These are phyloP conservation scores for Cliona cf. orientalis DNA, from an alignment of 37 sponge, comb jelly and placozoan species.

Conservation along the genomic window DNA sequence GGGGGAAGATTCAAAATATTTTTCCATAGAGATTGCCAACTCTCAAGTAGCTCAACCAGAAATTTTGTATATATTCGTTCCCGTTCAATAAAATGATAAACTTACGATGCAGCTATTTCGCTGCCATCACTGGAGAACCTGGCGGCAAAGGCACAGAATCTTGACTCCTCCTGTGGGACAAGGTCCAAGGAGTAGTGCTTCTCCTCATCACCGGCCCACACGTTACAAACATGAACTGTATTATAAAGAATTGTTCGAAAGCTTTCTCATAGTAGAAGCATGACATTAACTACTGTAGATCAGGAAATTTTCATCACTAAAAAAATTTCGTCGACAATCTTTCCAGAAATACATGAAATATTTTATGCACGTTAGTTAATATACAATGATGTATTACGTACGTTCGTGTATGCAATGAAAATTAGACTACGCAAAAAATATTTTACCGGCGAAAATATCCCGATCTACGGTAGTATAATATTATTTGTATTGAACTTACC, in stretches of 20 bases:
- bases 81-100: background rate
- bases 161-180: slow-evolving; percentile 28
- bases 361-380: background rate
- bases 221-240: slow-evolving; percentile 75
- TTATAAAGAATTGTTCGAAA: background rate
- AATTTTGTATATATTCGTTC: background rate
- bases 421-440: no score
- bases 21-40: background rate
- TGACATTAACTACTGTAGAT: background rate
- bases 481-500: no score
- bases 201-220: slow-evolving; percentile 59
- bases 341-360: background rate
- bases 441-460: no score
- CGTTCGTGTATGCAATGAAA: no score
- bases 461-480: no score
- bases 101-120: slow-evolving; percentile 78
- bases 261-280: background rate
- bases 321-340: no score
- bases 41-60: no score
- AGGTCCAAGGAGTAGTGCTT: slow-evolving; percentile 54
- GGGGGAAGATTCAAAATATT: background rate
- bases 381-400: no score
- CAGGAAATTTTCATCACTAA: no score
- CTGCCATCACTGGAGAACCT: slow-evolving; percentile 67
- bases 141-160: slow-evolving; percentile 58